These are phyloP conservation scores for Miniopterus natalensis DNA, from an alignment of 2,113 vertebrate species.

Conservation along the genomic window DNA sequence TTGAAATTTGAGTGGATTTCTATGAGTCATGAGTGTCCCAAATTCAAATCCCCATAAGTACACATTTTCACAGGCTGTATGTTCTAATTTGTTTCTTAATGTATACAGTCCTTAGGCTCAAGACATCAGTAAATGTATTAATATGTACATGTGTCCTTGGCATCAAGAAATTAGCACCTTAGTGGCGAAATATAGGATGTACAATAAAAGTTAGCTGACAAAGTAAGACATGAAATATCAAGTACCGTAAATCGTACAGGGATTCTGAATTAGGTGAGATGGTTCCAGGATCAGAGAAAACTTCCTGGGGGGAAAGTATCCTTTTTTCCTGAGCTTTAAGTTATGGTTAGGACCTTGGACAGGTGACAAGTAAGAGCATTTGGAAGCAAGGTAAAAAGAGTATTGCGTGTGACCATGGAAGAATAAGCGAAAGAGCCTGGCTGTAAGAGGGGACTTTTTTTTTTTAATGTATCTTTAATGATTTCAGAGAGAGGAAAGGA, in stretches of 20 bases:
- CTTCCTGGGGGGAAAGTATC: neutral
- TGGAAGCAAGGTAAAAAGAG: slow-evolving; percentile 14
- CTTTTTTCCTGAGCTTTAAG: slow-evolving; percentile 6
- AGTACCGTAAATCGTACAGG: neutral
- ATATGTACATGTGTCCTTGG: neutral
- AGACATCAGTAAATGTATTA: neutral
- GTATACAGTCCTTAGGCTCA: neutral
- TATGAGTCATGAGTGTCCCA: neutral
- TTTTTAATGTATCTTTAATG: too few relatives aligned
- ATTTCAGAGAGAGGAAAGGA: too few relatives aligned
- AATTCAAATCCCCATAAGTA: neutral
- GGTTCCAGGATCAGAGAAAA: neutral
- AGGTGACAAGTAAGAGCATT: neutral
- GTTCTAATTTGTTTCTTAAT: neutral
- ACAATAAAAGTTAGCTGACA: slow-evolving; percentile 31
- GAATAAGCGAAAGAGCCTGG: neutral
- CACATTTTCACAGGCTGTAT: neutral
- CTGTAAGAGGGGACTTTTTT: neutral
- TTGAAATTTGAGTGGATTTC: neutral
- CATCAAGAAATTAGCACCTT: slow-evolving; percentile 7
- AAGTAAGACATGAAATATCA: neutral
- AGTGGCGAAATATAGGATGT: neutral
- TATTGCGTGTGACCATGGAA: neutral
- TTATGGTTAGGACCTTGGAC: neutral
- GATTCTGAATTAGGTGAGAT: neutral